phyloP scores from a whole-genome alignment of 2,113 vertebrate species.

The Brienomyrus brachyistius region DNA sequence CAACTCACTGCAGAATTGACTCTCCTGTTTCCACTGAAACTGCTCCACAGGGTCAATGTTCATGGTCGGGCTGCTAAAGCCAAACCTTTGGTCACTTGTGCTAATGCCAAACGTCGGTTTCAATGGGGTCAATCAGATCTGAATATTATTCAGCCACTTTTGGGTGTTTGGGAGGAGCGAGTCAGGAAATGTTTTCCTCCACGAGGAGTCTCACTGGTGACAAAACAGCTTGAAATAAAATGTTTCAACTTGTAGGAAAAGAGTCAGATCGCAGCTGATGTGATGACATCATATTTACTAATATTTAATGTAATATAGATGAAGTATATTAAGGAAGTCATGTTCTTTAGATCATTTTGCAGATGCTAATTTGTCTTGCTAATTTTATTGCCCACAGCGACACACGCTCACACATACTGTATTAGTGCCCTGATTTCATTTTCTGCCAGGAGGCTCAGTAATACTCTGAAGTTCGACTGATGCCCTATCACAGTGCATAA shows the following conservation, averaged over 20 bases:
- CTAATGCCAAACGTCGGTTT: too few relatives aligned
- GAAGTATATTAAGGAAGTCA: not conserved
- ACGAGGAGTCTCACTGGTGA: too few relatives aligned
- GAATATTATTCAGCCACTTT: too few relatives aligned
- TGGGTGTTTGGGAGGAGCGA: too few relatives aligned
- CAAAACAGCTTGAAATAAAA: not conserved
- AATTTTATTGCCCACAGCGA: not conserved
- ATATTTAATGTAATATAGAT: not conserved
- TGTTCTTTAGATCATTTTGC: not conserved
- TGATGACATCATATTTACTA: not conserved
- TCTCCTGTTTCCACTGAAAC: too few relatives aligned
- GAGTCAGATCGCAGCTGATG: not conserved
- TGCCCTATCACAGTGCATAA: not conserved
- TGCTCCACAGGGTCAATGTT: too few relatives aligned
- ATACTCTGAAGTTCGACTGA: not conserved
- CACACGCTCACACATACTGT: not conserved
- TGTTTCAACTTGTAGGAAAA: not conserved
- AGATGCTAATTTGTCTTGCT: not conserved
- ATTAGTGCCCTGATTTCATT: not conserved
- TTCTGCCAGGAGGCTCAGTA: not conserved
- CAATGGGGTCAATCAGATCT: too few relatives aligned
- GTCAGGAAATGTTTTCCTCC: too few relatives aligned
- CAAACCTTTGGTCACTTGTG: too few relatives aligned
- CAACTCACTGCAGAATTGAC: too few relatives aligned
- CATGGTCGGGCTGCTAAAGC: too few relatives aligned